Percentiles rank a stretch among this genome's conserved stretches.
Conservation (phyloP, 2,888 invertebrate genomes). For the Patella pellucida region DNA sequence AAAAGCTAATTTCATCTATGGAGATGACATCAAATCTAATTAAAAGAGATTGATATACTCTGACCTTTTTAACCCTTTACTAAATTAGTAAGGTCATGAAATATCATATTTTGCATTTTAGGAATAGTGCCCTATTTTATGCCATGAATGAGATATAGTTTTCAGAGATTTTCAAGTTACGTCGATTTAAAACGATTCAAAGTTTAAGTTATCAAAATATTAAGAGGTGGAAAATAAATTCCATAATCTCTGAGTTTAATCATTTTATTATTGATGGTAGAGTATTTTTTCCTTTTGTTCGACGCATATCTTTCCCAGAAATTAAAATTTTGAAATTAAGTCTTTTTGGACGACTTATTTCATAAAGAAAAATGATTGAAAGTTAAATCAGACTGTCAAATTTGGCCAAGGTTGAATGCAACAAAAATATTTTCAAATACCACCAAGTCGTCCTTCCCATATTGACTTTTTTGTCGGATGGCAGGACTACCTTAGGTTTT, state of each 20-base stretch:
- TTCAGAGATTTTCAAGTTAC: too few species aligned
- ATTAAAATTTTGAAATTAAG: too few species aligned
- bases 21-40: conserved; percentile 20
- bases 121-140: too few species aligned
- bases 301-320: too few species aligned
- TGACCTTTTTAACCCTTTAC: neutral
- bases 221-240: too few species aligned
- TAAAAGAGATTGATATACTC: conserved; percentile 14
- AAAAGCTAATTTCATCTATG: conserved; percentile 15
- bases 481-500: neutral
- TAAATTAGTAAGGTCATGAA: conserved; percentile 7
- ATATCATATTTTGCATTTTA: neutral
- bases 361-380: neutral
- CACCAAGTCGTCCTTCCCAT: neutral
- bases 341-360: too few species aligned
- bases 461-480: conserved; percentile 3
- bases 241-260: too few species aligned
- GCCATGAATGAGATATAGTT: too few species aligned
- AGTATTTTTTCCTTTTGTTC: too few species aligned
- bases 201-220: too few species aligned
- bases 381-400: conserved; percentile 1
- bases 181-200: too few species aligned
- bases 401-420: neutral
- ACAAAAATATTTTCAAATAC: conserved; percentile 10
- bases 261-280: too few species aligned